Base-by-base conservation (phyloP, 2,113 vertebrate species). In the Cichladusa arquata region DNA sequence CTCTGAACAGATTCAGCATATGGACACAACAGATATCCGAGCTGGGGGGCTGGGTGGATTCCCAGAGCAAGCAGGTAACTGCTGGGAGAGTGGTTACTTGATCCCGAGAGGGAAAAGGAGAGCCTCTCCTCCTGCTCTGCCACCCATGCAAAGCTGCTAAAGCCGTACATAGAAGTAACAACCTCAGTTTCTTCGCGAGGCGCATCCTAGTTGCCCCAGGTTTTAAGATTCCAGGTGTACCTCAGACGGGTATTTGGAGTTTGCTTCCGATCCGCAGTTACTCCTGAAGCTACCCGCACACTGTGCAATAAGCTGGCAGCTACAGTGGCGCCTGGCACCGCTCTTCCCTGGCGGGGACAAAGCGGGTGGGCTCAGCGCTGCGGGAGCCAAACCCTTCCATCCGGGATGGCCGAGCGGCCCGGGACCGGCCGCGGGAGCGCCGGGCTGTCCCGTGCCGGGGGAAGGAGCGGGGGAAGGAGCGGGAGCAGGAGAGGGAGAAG, bases 271-370 rank as follows among this genome's bases (percentile, higher is more conserved):
- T 15, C 31, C 15, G 58, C 19, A 11, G 1, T 5, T 5, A 31
- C 15, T 19, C 47, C 77, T 11, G 20, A 31, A 34, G 20, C 5
- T 12, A 12, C 0, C 6, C 0, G 2, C 45, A 18, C 64, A 1
- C 51, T 5, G 20, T 8, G 70, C 10, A 12, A 1, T 3, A 5
- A 8, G 5, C 10, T 2, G 8, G 40, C 24, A 53, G n/a, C 45
- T 5, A 19, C 47, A 4, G 14, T 0, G 10, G 28, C 15, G 28
- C 28, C 20, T 1, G 19, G 36, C 44, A 3, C 28, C 2, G 10
- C 13, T 38, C 23, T 14, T 12, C 3, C 7, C 47, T 22, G 11
- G 8, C 11, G 1, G 38, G 1, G 9, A 48, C 6, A 15, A 7
- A 34, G 16, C 57, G 8, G 0, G 40, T 1, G 4, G 12, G 40